These are phyloP conservation scores for Drosophila infuscata DNA, from an alignment of 2,888 invertebrate genomes.

Conservation along the genomic window DNA sequence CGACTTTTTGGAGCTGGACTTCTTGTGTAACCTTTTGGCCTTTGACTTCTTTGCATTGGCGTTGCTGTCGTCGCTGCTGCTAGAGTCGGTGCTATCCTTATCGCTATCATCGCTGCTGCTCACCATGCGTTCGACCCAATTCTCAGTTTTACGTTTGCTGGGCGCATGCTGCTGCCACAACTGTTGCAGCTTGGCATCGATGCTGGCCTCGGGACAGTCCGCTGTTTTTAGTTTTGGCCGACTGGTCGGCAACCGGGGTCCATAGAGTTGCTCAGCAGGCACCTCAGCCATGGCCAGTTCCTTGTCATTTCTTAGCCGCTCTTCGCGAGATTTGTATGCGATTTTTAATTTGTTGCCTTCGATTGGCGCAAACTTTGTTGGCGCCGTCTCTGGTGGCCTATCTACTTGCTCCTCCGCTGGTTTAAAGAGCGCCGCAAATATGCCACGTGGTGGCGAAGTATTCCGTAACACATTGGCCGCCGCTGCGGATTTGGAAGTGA, in stretches of 20 bases:
- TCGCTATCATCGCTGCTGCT: constrained; percentile 53
- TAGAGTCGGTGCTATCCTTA: constrained; percentile 54
- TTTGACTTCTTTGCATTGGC: constrained; percentile 34
- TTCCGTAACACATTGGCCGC: constrained; percentile 88
- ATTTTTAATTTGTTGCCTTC: constrained; percentile 69
- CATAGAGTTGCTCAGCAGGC: constrained; percentile 63
- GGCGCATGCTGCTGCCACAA: constrained; percentile 60
- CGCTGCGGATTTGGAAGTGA: constrained; percentile 70
- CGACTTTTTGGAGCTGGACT: constrained; percentile 46
- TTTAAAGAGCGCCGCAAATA: constrained; percentile 86
- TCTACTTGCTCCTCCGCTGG: constrained; percentile 23
- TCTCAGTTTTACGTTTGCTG: constrained; percentile 49
- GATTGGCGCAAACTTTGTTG: constrained; percentile 62
- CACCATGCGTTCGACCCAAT: constrained; percentile 59
- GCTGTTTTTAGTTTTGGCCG: constrained; percentile 12
- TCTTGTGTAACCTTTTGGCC: constrained; percentile 50
- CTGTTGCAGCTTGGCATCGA: constrained; percentile 62
- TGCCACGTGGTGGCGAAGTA: constrained; percentile 89
- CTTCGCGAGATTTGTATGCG: constrained; percentile 65
- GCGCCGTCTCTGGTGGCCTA: not conserved
- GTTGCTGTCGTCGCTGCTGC: constrained; percentile 15
- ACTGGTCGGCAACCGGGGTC: constrained; percentile 72
- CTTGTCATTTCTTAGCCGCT: constrained; percentile 57
- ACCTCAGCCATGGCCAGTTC: constrained; percentile 41
- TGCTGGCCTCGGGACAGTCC: constrained; percentile 31